A percentile compares a stretch with the other conserved stretches of the same genome.
Conservation (phyloP, 1,140 invertebrate genomes). For the Panagrolaimus sp. region DNA sequence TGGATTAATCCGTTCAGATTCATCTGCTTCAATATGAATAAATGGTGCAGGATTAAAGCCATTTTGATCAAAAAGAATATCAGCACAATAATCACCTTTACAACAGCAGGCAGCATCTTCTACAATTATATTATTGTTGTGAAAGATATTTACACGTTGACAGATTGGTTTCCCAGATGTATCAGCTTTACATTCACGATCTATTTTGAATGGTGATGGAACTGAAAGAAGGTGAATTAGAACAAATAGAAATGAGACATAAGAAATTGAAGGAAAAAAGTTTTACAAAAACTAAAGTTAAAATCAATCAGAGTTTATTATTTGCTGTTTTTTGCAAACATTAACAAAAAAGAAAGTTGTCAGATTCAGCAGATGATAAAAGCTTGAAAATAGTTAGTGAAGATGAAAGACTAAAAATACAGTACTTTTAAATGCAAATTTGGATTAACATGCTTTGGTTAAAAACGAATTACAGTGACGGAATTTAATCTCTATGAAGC, state of each 20-base stretch:
- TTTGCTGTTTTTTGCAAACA: too few species aligned
- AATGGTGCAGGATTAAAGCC: slow-evolving; percentile 19
- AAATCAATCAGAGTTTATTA: too few species aligned
- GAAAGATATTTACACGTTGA: slow-evolving; percentile 12
- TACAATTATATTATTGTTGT: neutral
- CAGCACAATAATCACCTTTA: slow-evolving; percentile 18
- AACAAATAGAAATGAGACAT: neutral
- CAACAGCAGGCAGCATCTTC: slow-evolving; percentile 20
- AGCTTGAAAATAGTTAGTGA: too few species aligned
- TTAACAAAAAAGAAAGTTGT: too few species aligned
- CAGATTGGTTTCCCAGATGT: slow-evolving; percentile 11
- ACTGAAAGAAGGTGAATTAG: too few species aligned
- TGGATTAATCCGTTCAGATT: neutral
- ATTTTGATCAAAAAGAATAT: slow-evolving; percentile 20
- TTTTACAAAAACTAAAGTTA: too few species aligned
- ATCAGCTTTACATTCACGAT: slow-evolving; percentile 1
- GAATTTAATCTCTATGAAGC: too few species aligned
- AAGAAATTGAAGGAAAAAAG: neutral
- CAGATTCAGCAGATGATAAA: too few species aligned
- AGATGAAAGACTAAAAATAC: too few species aligned
- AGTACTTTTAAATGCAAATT: too few species aligned
- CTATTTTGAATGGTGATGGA: slow-evolving; percentile 9
- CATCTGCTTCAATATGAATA: slow-evolving; percentile 15
- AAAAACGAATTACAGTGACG: too few species aligned
- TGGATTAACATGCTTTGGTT: too few species aligned